These are phyloP conservation scores for Arremon brunneinucha DNA, from an alignment of 2,797 vertebrate species.

Conservation along the genomic window DNA sequence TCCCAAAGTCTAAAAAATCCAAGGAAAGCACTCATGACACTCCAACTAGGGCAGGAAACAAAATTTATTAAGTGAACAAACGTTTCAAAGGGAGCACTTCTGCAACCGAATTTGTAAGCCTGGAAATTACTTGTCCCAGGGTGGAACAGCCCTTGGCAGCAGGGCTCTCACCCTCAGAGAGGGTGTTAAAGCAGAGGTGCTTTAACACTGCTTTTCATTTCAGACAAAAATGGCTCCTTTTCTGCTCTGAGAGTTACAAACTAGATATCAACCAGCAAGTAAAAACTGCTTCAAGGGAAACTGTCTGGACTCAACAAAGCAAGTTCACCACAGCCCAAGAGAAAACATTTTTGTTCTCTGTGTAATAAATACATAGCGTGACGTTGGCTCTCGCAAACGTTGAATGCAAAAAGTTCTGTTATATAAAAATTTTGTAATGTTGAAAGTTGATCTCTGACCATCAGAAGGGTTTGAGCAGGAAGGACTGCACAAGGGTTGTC, in stretches of 20 bases:
- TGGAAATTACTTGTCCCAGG: not conserved
- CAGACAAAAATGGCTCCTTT: not conserved
- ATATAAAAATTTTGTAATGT: not conserved
- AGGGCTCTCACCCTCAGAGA: not conserved
- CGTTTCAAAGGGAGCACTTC: not conserved
- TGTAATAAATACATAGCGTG: not conserved
- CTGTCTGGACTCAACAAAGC: not conserved
- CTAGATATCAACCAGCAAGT: not conserved
- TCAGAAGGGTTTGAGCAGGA: not conserved
- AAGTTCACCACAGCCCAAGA: not conserved
- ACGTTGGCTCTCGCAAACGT: not conserved
- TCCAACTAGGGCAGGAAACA: not conserved
- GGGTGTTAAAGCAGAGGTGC: not conserved
- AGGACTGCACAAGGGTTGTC: not conserved
- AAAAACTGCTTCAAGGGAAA: not conserved
- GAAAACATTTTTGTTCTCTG: not conserved
- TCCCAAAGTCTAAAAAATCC: not conserved
- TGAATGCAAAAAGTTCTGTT: not conserved
- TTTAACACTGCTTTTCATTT: not conserved
- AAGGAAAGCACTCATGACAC: rapidly evolving
- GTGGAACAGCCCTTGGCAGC: not conserved
- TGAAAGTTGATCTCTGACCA: not conserved
- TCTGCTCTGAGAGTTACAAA: not conserved
- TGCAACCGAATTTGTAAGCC: not conserved
- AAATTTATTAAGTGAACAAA: not conserved